A percentile compares a stretch with the other conserved stretches of the same genome.
Evolutionary conservation across 2,113 vertebrate genomes (phyloP).

Genomic region (Poecilia latipinna): DNA sequence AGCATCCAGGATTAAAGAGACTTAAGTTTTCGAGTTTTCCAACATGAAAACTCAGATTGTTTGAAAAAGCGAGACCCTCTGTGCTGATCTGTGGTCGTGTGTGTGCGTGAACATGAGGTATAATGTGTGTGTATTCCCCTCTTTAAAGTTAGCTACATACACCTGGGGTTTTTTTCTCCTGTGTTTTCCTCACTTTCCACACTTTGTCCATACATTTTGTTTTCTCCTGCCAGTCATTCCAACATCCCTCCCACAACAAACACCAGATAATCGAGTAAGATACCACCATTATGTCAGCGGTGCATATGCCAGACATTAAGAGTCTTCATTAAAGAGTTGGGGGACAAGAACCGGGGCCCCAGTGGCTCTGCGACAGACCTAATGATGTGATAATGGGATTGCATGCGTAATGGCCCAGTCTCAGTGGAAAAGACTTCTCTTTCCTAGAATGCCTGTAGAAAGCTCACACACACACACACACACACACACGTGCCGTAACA

Average conservation of each 20-base stretch:
- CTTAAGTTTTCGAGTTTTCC: background rate
- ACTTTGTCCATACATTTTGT: conserved; percentile 5
- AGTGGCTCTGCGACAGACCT: conserved; percentile 38
- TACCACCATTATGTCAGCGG: conserved; percentile 52
- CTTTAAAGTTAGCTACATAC: background rate
- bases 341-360: conserved; percentile 27
- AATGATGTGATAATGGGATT: conserved; percentile 66
- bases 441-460: conserved; percentile 8
- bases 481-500: background rate
- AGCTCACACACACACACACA: background rate
- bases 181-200: conserved; percentile 42
- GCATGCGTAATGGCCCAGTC: conserved; percentile 56
- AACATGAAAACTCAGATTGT: conserved; percentile 13
- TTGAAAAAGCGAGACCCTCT: conserved; percentile 61
- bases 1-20: background rate
- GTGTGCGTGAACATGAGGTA: conserved; percentile 4
- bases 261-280: conserved; percentile 51
- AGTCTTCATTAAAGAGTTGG: conserved; percentile 52
- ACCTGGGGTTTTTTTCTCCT: conserved; percentile 27
- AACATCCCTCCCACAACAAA: conserved; percentile 27
- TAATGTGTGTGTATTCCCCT: background rate
- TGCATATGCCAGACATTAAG: conserved; percentile 59
- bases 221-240: background rate
- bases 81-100: conserved; percentile 21
- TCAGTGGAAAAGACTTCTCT: conserved; percentile 44